Base-by-base conservation (phyloP, 1,140 invertebrate species). In the Atopsyche davidsoni region DNA sequence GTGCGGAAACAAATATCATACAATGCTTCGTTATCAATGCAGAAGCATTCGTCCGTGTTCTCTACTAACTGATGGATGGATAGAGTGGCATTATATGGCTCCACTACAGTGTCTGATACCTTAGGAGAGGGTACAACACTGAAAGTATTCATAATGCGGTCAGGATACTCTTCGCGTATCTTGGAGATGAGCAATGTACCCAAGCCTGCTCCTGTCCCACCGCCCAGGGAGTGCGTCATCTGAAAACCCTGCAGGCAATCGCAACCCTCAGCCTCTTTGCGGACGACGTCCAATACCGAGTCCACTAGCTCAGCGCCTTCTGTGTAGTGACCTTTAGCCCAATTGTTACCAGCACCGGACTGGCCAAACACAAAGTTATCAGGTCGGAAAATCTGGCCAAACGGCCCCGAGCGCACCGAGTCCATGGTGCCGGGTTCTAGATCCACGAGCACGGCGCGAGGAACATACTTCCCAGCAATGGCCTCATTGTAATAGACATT, bases 1-100 rank as follows among this genome's bases (percentile, higher is more conserved):
- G 89, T 92, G 32, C 87, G 75, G 74, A 92, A 92, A 71, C 89
- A 92, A 51, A 92, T 92, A 61, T 92, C 89, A 59, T 92, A 92
- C 0, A 92, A 76, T 22, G 89, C 89, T 66, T 93, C 90, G 66
- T 88, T 88, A 66, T 89, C 68, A 43, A 72, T 70, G 46, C 67
- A 70, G 59, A 68, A 70, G 0, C 67, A 57, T 84, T 70, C 87
- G 60, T 89, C 86, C 0, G 86, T 88, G 65, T 87, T 87, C 64
- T 89, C 86, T 0, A 89, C 83, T 10, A 89, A 68, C 62, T 89
- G 86, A 60, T 89, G 85, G 1, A 89, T 82, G 1, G 86, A 88
- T 0, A 89, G 70, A 0, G 85, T 89, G 36, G 84, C 85, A 64
- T 89, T 89, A 73, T 89, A 89, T 65, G 76, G 67, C 57, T 72